These are phyloP conservation scores for Ranitomeya imitator DNA, from an alignment of 2,113 vertebrate species.

Conservation along the genomic window DNA sequence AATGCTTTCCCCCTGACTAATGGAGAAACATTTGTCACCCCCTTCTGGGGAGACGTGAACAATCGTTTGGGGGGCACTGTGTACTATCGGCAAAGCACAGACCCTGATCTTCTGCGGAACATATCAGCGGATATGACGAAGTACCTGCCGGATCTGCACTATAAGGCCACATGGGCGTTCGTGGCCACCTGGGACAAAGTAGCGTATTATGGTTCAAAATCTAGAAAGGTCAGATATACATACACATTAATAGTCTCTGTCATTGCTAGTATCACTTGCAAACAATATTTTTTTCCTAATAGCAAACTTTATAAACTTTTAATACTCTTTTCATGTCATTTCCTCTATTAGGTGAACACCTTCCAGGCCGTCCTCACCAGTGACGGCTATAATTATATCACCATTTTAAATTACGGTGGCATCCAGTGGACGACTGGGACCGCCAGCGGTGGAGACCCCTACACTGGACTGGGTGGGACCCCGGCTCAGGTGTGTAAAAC, in stretches of 20 bases:
- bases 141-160: conserved; percentile 61
- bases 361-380: conserved; percentile 63
- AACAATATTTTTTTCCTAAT: too few species aligned
- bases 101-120: neutral
- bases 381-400: neutral
- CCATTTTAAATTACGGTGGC: conserved; percentile 62
- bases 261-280: too few species aligned
- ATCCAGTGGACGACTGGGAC: conserved; percentile 62
- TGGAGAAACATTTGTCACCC: conserved; percentile 60
- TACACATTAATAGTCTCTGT: too few species aligned
- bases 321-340: neutral
- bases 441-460: neutral
- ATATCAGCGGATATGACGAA: conserved; percentile 64
- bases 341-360: conserved; percentile 59
- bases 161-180: conserved; percentile 60
- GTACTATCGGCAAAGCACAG: conserved; percentile 62
- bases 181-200: conserved; percentile 73
- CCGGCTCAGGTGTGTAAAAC: conserved; percentile 56
- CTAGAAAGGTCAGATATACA: conserved; percentile 60
- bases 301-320: too few species aligned
- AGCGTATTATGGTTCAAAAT: conserved; percentile 61
- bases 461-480: conserved; percentile 10
- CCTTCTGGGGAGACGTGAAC: conserved; percentile 69
- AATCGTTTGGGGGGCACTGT: conserved; percentile 59
- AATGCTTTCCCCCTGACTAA: conserved; percentile 62